Conservation (phyloP, 2,888 invertebrate genomes). For the Tetanocera ferruginea region DNA sequence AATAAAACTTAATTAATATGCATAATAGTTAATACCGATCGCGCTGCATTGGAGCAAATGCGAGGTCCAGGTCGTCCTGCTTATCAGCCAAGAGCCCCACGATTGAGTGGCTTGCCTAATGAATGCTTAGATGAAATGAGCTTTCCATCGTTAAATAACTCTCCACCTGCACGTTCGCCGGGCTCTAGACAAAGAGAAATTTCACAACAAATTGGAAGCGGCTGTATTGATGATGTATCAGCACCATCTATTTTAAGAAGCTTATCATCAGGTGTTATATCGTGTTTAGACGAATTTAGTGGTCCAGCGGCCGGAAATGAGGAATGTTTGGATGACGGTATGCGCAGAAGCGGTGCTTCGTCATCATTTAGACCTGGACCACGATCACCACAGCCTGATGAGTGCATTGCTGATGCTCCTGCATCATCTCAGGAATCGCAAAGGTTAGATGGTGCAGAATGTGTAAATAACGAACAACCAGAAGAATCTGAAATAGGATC, state of each 20-base stretch:
- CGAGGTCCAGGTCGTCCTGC: constrained; percentile 5
- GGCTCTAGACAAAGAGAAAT: background rate
- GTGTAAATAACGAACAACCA: background rate
- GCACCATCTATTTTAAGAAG: background rate
- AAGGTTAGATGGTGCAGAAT: background rate
- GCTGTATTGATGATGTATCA: background rate
- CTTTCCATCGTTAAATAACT: background rate
- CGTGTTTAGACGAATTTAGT: background rate
- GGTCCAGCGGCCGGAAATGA: too few species aligned
- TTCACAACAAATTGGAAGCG: background rate
- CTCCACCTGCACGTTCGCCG: too few species aligned
- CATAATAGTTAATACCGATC: constrained; percentile 31
- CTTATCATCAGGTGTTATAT: background rate
- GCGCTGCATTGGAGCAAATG: constrained; percentile 25
- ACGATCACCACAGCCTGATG: background rate
- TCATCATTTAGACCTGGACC: too few species aligned
- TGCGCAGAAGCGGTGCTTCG: too few species aligned
- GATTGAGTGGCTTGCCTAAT: constrained; percentile 11
- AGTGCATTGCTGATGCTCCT: background rate
- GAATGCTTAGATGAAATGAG: background rate
- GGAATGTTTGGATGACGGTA: too few species aligned
- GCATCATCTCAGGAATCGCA: background rate
- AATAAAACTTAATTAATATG: background rate
- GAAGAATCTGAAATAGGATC: background rate
- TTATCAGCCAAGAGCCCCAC: constrained; percentile 19